Base-by-base conservation (phyloP, 1,140 invertebrate species). In the Drosophila neocordata region DNA sequence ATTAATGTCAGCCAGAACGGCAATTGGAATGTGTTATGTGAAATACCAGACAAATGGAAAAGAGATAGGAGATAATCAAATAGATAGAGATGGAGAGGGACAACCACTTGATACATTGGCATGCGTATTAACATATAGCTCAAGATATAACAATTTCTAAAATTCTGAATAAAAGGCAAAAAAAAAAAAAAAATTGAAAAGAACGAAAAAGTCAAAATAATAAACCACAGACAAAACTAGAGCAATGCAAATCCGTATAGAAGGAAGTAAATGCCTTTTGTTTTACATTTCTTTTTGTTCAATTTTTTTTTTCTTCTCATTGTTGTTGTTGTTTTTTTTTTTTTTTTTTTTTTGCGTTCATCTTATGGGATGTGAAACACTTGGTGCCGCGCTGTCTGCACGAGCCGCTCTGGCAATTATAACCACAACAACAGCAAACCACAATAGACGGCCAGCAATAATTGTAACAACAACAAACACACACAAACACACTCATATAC, bases 321-420 rank as follows among this genome's bases (percentile, higher is more conserved):
- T 57, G 6, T 57, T 58, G 8, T 38, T 58, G 15, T 38, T 20
- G 2, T 58, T 58, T 38, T 62, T 57, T 31, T 20, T 53, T 20
- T 41, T 44, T 38, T 72, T 22, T 62, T 52, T 18, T 48, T 59
- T 72, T 67, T 71, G 63, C 65, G 69, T 67, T 69, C 69, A 22
- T 73, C 67, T 61, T 51, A 63, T 87, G 78, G 71, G 78, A 87
- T 87, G 74, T 70, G 68, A 85, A 87, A 85, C 83, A 88, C 83
- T 88, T 88, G 83, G 83, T 88, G 83, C 83, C 83, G 79, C 83
- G 83, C 75, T 82, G 83, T 87, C 83, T 87, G 83, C 83, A 79
- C 79, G 63, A 85, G 68, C 79, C 69, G 52, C 75, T 73, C 38
- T 69, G 55, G 57, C 65, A 67, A 73, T 58, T 73, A 69, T 55